Conservation (phyloP, 2,888 invertebrate species). For the Idaea aversata region DNA sequence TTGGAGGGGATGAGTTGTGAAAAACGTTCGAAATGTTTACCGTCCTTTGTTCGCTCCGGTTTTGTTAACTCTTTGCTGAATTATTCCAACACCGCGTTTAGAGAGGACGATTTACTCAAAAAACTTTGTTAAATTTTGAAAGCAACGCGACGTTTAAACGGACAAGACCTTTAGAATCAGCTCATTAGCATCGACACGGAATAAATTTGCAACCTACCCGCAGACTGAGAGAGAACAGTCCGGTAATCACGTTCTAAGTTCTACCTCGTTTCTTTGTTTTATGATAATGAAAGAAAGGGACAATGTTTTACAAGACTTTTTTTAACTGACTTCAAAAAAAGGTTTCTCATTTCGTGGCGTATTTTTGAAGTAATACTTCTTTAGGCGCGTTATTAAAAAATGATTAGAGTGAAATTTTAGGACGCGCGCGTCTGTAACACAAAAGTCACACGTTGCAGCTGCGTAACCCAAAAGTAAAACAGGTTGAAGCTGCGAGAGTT, state of each 20-base stretch:
- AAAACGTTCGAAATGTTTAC: conserved; percentile 2
- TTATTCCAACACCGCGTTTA: background rate
- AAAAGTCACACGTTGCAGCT: too few relatives aligned
- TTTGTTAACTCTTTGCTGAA: conserved; percentile 1
- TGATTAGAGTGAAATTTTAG: too few relatives aligned
- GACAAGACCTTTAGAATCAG: conserved; percentile 32
- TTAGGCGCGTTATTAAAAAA: too few relatives aligned
- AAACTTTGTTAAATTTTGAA: conserved; percentile 16
- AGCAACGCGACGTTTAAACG: conserved; percentile 30
- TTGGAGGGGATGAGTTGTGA: background rate
- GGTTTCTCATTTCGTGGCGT: too few relatives aligned
- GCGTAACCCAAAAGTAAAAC: too few relatives aligned
- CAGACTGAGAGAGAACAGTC: background rate
- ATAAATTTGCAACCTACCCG: conserved; percentile 36
- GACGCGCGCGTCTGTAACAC: too few relatives aligned
- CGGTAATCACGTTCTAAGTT: background rate
- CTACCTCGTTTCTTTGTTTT: background rate
- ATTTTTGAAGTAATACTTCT: too few relatives aligned
- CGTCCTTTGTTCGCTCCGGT: background rate
- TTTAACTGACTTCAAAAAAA: too few relatives aligned
- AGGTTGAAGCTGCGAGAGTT: too few relatives aligned
- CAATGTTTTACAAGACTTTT: background rate
- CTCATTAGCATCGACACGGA: conserved; percentile 48
- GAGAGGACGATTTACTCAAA: background rate
- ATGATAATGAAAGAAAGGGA: background rate